Conservation (phyloP, 2,888 invertebrate genomes). For the Caenorhabditis sp. region DNA sequence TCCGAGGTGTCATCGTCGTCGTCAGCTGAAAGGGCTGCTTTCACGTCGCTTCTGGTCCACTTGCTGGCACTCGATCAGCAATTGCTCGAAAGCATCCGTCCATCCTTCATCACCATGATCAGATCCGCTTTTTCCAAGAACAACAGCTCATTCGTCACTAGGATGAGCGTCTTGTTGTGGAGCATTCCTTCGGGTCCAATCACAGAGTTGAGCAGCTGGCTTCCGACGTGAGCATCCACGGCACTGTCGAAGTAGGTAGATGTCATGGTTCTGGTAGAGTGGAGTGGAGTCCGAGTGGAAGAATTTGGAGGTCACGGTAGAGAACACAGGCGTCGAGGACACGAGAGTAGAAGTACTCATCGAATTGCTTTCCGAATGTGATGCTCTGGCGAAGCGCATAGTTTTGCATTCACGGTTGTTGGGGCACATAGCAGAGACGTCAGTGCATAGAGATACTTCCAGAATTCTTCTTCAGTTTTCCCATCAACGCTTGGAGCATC, state of each 20-base stretch:
- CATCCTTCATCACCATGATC: slow-evolving; percentile 88
- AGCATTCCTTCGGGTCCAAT: slow-evolving; percentile 83
- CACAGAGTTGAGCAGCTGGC: slow-evolving; percentile 95
- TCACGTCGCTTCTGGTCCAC: no score
- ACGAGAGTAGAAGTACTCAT: no score
- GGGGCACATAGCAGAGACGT: slow-evolving; percentile 89
- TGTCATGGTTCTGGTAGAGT: no score
- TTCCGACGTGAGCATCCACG: slow-evolving; percentile 96
- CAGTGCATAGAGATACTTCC: slow-evolving; percentile 80
- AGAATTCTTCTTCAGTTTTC: slow-evolving; percentile 83
- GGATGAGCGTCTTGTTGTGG: slow-evolving; percentile 85
- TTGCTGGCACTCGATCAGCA: no score
- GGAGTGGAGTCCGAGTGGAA: no score
- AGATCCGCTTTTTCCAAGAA: slow-evolving; percentile 92
- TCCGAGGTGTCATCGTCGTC: no score
- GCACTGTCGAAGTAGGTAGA: slow-evolving; percentile 95
- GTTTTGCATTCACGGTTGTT: slow-evolving; percentile 99
- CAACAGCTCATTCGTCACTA: slow-evolving; percentile 95
- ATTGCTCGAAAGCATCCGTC: no score
- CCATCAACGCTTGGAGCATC: slow-evolving; percentile 81
- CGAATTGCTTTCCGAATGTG: slow-evolving; percentile 83
- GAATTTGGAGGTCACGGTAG: no score
- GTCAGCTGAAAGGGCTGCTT: no score
- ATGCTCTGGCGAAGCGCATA: slow-evolving; percentile 93
- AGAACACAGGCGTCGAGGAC: no score